phyloP scores from a whole-genome alignment of 2,888 invertebrate species.

The Luperina nickerlii region DNA sequence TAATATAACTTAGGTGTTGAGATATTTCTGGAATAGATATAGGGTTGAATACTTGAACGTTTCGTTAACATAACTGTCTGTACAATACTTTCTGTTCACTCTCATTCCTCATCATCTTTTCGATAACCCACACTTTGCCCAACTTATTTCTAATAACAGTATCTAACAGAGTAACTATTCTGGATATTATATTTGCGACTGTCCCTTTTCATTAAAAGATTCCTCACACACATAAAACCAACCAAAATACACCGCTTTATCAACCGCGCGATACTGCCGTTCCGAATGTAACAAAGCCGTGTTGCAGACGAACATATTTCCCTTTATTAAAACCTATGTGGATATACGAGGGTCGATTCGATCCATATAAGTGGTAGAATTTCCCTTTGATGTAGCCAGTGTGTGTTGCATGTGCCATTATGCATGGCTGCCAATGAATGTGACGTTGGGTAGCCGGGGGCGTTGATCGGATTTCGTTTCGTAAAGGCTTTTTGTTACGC shows the following conservation, averaged over 20 bases:
- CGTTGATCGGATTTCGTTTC: constrained; percentile 34
- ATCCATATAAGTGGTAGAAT: constrained; percentile 35
- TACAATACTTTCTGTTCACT: not conserved
- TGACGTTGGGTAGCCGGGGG: constrained; percentile 17
- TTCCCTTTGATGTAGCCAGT: constrained; percentile 54
- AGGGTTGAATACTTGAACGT: not conserved
- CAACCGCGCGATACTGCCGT: not conserved
- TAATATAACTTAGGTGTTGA: not conserved
- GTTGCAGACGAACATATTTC: not conserved
- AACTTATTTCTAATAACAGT: not conserved
- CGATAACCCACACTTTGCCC: not conserved
- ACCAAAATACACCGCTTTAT: not conserved
- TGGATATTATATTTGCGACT: not conserved
- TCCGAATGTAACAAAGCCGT: not conserved
- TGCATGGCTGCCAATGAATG: constrained; percentile 39
- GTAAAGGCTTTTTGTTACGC: constrained; percentile 11
- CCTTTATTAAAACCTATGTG: constrained; percentile 10
- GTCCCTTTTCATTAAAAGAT: not conserved
- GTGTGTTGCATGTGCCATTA: constrained; percentile 14
- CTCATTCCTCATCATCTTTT: not conserved
- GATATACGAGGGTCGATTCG: constrained; percentile 5
- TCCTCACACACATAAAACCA: not conserved
- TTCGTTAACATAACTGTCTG: not conserved
- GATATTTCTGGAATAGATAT: not conserved
- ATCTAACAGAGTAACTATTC: not conserved